Evolutionary conservation across 2,888 invertebrate species (phyloP), one percentile per base, ranked within the genome.

Genomic region (Andricus curvator): DNA sequence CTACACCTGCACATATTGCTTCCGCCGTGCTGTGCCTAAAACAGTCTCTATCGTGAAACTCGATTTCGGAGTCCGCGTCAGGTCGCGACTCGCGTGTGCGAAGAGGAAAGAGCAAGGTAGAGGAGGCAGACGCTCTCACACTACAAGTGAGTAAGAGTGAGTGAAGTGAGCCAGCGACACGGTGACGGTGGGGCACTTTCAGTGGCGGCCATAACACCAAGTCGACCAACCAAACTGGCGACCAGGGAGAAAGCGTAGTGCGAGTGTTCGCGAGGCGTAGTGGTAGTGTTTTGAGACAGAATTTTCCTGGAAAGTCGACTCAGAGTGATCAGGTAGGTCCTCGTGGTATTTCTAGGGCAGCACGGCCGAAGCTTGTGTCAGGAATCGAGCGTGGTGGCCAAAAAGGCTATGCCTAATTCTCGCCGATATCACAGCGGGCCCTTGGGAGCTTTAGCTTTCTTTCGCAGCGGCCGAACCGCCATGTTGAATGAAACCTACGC

Each of bases 391-490:
- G 85, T 84, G 84, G 82, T 84, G 86, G 82, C 82, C 84, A 83
- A 83, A 84, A 84, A 82, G 84, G 85, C 85, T 83, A 81, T 84
- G 84, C 85, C 82, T 85, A 86, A 88, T 85, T 87, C 84, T 87
- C 84, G 85, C 82, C 85, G 84, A 84, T 86, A 84, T 87, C 84
- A 85, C 85, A 84, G 88, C 87, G 87, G 88, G 85, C 88, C 88
- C 89, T 90, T 89, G 89, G 88, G 92, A 91, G 92, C 92, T 92
- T 92, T 93, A 91, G 92, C 92, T 92, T 92, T 93, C 93, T 91
- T 93, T 92, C 90, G 90, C 89, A 91, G 90, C 90, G 92, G 91
- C 90, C 90, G 90, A 89, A 91, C 93, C 93, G 93, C 93, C 93
- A 93, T 93, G 93, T 93, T 93, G 93, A 92, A 91, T 90, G 86